Evolutionary conservation across 2,113 vertebrate genomes (phyloP).

Genomic region (Hypanus sabinus): DNA sequence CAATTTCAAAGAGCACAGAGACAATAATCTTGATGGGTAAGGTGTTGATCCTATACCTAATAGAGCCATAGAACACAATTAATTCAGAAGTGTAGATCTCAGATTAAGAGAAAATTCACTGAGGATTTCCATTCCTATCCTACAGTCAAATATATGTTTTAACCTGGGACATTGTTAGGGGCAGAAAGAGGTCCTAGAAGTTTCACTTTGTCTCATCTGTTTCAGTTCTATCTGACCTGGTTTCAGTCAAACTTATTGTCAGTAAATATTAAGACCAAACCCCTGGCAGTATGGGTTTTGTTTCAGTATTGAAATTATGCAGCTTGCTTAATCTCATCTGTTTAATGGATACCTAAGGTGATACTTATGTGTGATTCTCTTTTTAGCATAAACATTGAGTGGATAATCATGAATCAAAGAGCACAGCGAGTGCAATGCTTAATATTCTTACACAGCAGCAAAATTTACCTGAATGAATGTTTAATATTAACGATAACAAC

Average conservation of each 20-base stretch:
- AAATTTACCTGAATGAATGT: not conserved
- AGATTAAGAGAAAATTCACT: not conserved
- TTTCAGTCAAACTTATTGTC: not conserved
- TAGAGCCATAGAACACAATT: not conserved
- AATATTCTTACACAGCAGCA: not conserved
- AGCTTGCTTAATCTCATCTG: not conserved
- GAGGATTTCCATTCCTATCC: not conserved
- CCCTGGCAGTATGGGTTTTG: not conserved
- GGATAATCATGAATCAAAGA: not conserved
- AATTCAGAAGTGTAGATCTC: not conserved
- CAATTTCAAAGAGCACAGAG: constrained; percentile 4
- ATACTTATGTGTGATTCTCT: not conserved
- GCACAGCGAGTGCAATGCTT: not conserved
- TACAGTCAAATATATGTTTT: not conserved
- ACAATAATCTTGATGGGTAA: constrained; percentile 19
- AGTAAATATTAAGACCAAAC: not conserved
- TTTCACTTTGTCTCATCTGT: not conserved
- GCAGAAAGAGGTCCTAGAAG: not conserved
- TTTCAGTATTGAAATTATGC: not conserved
- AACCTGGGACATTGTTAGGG: not conserved
- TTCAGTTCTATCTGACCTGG: not conserved
- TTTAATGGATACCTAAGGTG: not conserved
- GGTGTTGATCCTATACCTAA: not conserved
- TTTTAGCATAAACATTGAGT: not conserved
- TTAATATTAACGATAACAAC: not conserved